Evolutionary conservation across 1,140 invertebrate genomes (phyloP).

Genomic region (Philopotamus ludificatus): DNA sequence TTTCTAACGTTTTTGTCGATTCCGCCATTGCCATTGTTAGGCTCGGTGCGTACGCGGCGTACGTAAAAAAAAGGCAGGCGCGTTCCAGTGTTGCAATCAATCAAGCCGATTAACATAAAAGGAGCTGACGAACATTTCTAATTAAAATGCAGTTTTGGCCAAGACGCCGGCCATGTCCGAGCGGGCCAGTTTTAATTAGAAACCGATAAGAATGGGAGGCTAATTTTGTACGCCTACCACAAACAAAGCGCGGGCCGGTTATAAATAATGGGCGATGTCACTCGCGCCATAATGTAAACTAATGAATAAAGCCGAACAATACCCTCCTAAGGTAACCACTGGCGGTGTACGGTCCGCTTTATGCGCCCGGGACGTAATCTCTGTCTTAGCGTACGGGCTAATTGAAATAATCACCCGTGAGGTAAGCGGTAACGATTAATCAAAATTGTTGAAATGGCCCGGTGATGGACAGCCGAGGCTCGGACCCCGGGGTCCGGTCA

Average conservation of each 20-base stretch:
- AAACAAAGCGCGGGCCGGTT: neutral
- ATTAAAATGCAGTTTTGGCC: neutral
- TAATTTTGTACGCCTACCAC: neutral
- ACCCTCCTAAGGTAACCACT: neutral
- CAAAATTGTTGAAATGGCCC: constrained; percentile 24
- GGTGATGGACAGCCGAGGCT: constrained; percentile 15
- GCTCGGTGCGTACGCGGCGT: too few relatives aligned
- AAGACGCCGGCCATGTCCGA: neutral
- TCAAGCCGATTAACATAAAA: neutral
- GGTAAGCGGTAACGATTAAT: constrained; percentile 35
- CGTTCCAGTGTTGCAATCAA: neutral
- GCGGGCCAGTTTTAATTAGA: neutral
- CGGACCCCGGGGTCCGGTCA: constrained; percentile 12
- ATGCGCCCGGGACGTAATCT: neutral
- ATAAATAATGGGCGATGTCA: constrained; percentile 23
- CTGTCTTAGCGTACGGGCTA: constrained; percentile 1
- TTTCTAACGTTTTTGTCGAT: too few relatives aligned
- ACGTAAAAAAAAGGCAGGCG: too few relatives aligned
- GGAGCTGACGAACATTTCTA: neutral
- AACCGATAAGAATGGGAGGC: neutral
- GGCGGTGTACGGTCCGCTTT: neutral
- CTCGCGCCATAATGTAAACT: constrained; percentile 3
- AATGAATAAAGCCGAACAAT: neutral
- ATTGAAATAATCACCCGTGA: constrained; percentile 38
- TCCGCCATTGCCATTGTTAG: too few relatives aligned